Evolutionary conservation across 2,888 invertebrate species (phyloP).

Genomic region (Galerucella nymphaeae): DNA sequence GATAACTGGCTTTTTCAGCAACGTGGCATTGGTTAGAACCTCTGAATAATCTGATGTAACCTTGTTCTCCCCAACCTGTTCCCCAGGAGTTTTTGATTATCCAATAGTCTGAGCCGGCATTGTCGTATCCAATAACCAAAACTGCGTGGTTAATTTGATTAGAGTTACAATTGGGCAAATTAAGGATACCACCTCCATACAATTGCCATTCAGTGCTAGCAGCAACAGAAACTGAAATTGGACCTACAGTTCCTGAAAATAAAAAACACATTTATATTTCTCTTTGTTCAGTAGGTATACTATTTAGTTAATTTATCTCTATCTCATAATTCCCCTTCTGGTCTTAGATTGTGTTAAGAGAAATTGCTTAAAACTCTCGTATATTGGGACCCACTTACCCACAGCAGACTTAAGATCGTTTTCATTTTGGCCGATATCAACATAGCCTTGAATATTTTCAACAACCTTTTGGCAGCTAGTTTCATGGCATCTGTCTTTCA

Average conservation of each 20-base stretch:
- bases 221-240: slow-evolving; percentile 89
- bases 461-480: background rate
- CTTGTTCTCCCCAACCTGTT: slow-evolving; percentile 50
- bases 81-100: slow-evolving; percentile 72
- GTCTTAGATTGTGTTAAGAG: background rate
- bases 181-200: slow-evolving; percentile 83
- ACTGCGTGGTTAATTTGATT: slow-evolving; percentile 82
- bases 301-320: too few relatives aligned
- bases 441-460: background rate
- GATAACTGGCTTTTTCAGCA: background rate
- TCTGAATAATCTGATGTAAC: slow-evolving; percentile 50
- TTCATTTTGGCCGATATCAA: slow-evolving; percentile 5
- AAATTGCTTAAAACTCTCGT: background rate
- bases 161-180: slow-evolving; percentile 74
- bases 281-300: too few relatives aligned
- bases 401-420: slow-evolving; percentile 1
- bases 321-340: background rate
- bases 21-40: slow-evolving; percentile 78
- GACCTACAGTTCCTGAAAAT: slow-evolving; percentile 81
- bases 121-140: slow-evolving; percentile 81
- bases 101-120: slow-evolving; percentile 65
- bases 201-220: slow-evolving; percentile 80
- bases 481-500: slow-evolving; percentile 24
- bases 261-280: slow-evolving; percentile 5
- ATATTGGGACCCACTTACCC: slow-evolving; percentile 7